These are phyloP conservation scores for Hyles euphorbiae DNA, from an alignment of 1,140 invertebrate genomes.

Conservation along the genomic window DNA sequence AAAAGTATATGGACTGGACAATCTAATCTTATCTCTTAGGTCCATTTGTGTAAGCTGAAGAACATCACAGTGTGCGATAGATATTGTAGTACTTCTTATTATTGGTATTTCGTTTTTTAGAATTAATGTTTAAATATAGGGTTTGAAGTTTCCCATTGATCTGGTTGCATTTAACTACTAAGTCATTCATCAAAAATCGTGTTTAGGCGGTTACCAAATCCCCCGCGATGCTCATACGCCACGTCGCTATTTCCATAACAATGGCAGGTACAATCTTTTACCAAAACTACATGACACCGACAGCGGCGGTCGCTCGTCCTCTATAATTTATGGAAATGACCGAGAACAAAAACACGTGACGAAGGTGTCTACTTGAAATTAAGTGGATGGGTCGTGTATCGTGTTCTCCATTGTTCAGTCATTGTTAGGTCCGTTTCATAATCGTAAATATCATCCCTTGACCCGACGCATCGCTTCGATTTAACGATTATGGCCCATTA, in stretches of 20 bases:
- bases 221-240: slow-evolving; percentile 39
- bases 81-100: no score
- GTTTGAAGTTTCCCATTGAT: no score
- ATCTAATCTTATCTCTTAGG: no score
- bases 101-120: no score
- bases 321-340: slow-evolving; percentile 73
- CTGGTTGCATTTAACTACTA: background rate
- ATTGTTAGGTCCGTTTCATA: slow-evolving; percentile 37
- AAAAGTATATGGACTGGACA: no score
- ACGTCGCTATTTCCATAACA: slow-evolving; percentile 66
- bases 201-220: slow-evolving; percentile 44
- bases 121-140: no score
- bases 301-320: slow-evolving; percentile 45
- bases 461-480: slow-evolving; percentile 27
- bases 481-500: slow-evolving; percentile 29
- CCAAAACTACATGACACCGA: slow-evolving; percentile 38
- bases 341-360: slow-evolving; percentile 67
- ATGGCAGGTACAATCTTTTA: slow-evolving; percentile 58
- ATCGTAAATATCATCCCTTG: slow-evolving; percentile 59
- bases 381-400: slow-evolving; percentile 65
- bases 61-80: no score
- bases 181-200: slow-evolving; percentile 13
- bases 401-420: slow-evolving; percentile 60
- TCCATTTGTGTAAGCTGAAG: no score
- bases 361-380: slow-evolving; percentile 73